Evolutionary conservation across 2,888 invertebrate genomes (phyloP), one percentile per base, ranked within the genome.

Genomic region (Drosophila setosimentum): DNA sequence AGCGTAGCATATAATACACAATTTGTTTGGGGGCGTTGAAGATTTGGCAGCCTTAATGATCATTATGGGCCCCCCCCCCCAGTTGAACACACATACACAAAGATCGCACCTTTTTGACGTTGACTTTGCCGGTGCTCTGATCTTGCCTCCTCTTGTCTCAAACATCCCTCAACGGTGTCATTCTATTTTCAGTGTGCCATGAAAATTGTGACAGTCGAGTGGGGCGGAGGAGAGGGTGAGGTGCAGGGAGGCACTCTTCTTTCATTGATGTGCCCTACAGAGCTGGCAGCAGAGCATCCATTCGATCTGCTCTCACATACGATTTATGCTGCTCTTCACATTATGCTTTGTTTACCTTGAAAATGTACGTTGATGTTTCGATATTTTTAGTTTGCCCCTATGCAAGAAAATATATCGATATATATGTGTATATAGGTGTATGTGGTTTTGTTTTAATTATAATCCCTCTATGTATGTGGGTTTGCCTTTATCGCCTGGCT

Each of bases 271-370:
- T 51, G 61, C 67, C 61, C 77, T n/a, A 24, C 40, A 40, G 24
- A 10, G 45, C 35, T 40, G 29, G 33, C 62, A 16, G 54, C 58
- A 35, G 32, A 55, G 45, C 53, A 70, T 71, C 55, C 69, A 62
- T 69, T 51, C 40, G 51, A 49, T 53, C 40, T 57, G 24, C 40
- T 68, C 62, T 7, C 29, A 11, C 8, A n/a, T 32, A 29, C 50
- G 76, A 74, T 86, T 83, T 81, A 71, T 73, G 74, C 62, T 68
- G 60, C 76, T 82, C 66, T 80, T 71, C 65, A 69, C 76, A 83
- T 83, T 75, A 78, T 85, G 75, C 73, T 83, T 87, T 88, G 88
- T 87, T 87, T 87, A 87, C 87, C 87, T 87, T 87, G 87, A 87
- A 85, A 87, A 78, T 76, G 76, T 76, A 59, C 57, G 65, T 71